Base-by-base conservation (phyloP, 64 coral and sea anemone species). In the Astreopora myriophthalma region DNA sequence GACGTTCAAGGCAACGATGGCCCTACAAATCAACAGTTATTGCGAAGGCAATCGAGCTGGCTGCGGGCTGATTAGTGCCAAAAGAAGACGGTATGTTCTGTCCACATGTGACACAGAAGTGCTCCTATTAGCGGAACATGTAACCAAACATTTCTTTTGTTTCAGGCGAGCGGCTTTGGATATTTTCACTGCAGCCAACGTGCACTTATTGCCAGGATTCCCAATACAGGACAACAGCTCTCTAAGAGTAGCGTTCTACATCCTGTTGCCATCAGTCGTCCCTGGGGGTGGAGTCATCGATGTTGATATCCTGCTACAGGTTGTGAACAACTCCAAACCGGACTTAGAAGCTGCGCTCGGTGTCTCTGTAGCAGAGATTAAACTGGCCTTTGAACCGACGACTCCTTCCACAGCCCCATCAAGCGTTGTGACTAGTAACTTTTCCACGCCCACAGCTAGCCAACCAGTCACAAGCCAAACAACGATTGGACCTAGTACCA, bases 171-270 rank as follows among this genome's bases (percentile, higher is more conserved):
- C n/a, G 19, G 29, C 32, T 23, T 36, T 58, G 55, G 14, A 20
- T 24, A 36, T 82, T 25, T 62, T 82, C 13, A 82, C 55, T 24
- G 33, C 49, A 20, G 51, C 37, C 22, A 22, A 82, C 10, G 78
- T 82, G 16, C 49, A 82, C 20, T 30, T 82, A 20, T 27, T 82
- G 31, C 78, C 78, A 62, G 78, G 51, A 31, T 82, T 38, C 55
- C 78, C 78, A 14, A 0, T 62, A 20, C 29, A 82, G 32, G 78
- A 82, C 6, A 27, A 13, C 78, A 34, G 7, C 31, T 20, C 6
- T 14, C 17, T 82, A 28, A 62, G 78, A 29, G 19, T 82, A 3
- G 31, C 51, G 16, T 82, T 82, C 48, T 82, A 82, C 51, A 37
- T 82, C 11, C 55, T 82, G 23, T 51, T 82, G 22, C 78, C 78